phyloP scores from a whole-genome alignment of 1,140 invertebrate species.

The Ceratina australensis region DNA sequence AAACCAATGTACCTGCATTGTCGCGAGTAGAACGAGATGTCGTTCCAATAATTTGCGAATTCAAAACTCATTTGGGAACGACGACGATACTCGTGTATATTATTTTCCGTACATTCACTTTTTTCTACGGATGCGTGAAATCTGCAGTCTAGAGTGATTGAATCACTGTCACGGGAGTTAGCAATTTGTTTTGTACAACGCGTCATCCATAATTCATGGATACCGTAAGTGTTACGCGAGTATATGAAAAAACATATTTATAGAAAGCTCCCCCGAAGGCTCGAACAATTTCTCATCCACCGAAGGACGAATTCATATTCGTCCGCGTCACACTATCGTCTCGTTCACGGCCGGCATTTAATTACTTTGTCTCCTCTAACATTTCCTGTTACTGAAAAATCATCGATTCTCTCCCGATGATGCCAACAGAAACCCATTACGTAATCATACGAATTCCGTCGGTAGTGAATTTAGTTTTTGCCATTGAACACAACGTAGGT shows the following conservation, averaged over 20 bases:
- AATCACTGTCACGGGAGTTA: background rate
- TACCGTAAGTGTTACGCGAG: constrained; percentile 19
- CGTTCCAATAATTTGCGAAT: too few relatives aligned
- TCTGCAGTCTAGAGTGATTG: background rate
- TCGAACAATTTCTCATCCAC: constrained; percentile 37
- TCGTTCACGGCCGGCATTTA: constrained; percentile 17
- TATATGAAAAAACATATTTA: constrained; percentile 28
- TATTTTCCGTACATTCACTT: too few relatives aligned
- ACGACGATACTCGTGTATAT: too few relatives aligned
- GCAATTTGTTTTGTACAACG: background rate
- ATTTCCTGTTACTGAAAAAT: background rate
- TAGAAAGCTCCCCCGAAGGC: constrained; percentile 21
- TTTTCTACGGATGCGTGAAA: too few relatives aligned
- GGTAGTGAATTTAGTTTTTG: background rate
- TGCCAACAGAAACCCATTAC: too few relatives aligned
- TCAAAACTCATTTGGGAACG: too few relatives aligned
- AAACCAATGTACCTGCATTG: background rate
- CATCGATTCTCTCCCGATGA: background rate
- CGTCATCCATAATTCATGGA: constrained; percentile 56
- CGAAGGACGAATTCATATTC: constrained; percentile 26
- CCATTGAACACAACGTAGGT: background rate
- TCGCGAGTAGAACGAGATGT: background rate
- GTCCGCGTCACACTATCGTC: constrained; percentile 30
- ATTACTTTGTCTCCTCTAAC: constrained; percentile 4
- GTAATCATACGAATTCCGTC: background rate